A percentile compares a stretch with the other conserved stretches of the same genome.
Conservation (phyloP, 2,113 vertebrate genomes). For the Notothenia coriiceps region DNA sequence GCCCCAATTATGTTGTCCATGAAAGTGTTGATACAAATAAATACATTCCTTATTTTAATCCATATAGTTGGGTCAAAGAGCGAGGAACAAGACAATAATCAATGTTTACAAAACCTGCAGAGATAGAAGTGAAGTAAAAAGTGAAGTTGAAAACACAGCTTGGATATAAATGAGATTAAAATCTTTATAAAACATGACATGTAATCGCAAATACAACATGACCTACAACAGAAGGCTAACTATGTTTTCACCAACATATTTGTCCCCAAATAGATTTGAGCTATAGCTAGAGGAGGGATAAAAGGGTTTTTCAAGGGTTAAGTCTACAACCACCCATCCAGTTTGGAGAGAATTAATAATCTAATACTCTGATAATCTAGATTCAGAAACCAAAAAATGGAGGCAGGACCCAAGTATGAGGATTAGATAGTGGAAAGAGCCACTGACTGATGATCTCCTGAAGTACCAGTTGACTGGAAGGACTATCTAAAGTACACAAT, state of each 20-base stretch:
- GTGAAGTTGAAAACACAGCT: not conserved
- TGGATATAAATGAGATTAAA: not conserved
- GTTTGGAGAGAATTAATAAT: constrained; percentile 16
- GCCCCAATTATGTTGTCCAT: not conserved
- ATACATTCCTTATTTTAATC: not conserved
- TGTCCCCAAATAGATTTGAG: not conserved
- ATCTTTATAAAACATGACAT: not conserved
- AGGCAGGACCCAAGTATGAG: constrained; percentile 61
- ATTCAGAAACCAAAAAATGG: constrained; percentile 35
- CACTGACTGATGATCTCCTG: not conserved
- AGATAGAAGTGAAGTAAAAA: not conserved
- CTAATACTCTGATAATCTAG: constrained; percentile 35
- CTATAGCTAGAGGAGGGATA: too few relatives aligned
- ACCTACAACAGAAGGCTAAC: not conserved
- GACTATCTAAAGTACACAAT: not conserved
- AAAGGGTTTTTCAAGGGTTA: too few relatives aligned
- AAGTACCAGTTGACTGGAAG: not conserved
- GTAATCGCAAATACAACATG: not conserved
- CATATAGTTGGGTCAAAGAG: not conserved
- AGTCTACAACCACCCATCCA: not conserved
- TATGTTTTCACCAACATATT: not conserved
- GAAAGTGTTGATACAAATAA: not conserved
- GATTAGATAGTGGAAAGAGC: constrained; percentile 43
- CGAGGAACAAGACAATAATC: not conserved
- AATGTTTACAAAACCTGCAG: not conserved